Base-by-base conservation (phyloP, 2,888 invertebrate genomes). In the Bedellia somnulentella region DNA sequence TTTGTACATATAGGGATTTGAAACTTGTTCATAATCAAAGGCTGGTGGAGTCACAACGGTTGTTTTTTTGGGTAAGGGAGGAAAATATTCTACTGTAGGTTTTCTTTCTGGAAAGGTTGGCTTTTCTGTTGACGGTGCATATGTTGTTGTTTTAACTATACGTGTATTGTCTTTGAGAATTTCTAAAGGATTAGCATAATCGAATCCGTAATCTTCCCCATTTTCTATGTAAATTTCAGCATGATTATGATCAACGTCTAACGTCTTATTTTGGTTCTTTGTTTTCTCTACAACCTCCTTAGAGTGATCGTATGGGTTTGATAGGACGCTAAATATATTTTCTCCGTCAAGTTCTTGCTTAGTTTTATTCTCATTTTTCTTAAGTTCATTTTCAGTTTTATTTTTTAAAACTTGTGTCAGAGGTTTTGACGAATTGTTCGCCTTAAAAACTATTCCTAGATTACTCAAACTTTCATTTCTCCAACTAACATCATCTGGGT, bases 401-500 rank as follows among this genome's bases (percentile, higher is more conserved):
- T 67, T 70, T 43, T 63, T 73, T 11, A 73, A 44, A 11, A 75
- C 68, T 48, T 71, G 55, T 31, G 64, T 71, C 35, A 70, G 66
- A 12, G 68, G 61, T 42, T 68, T 75, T 1, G 75, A 57, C 9
- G 71, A 60, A 39, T 68, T 70, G 36, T 67, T 71, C 0, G 68
- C 60, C 39, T 73, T 73, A 35, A 71, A 73, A 10, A 73, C 71
- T n/a, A 75, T 73, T 15, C 75, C 75, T 21, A 70, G 35, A 3
- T 67, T 70, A 38, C 63, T 73, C 24, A 75, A 57, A 36, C 75
- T 73, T 46, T 73, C 70, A 36, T 73, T 75, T 45, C 75, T 57
- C 75, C 75, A 75, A 35, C 68, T 71, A 34, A 71, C 71, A 35
- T 75, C 75, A 31, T 75, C 73, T 1, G 73, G 75, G 32, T 75